These are phyloP conservation scores for Anthoptus insignis DNA, from an alignment of 2,888 invertebrate genomes.

Conservation along the genomic window DNA sequence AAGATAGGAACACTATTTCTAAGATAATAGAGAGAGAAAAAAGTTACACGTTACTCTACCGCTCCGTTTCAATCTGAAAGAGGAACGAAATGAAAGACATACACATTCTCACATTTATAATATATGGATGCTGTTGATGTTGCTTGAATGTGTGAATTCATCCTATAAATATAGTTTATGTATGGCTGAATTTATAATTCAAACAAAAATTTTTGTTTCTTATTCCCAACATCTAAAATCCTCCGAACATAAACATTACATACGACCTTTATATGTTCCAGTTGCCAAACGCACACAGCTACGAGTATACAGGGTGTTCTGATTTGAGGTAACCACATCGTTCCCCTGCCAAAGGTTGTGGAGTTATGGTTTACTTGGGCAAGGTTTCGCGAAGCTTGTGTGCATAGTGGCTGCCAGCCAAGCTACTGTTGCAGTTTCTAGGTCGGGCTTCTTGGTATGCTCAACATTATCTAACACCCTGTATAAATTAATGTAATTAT, in stretches of 20 bases:
- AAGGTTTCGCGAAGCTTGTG: conserved; percentile 4
- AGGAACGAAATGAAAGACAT: too few species aligned
- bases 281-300: conserved; percentile 23
- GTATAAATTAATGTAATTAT: background rate
- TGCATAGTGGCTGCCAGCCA: conserved; percentile 7
- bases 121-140: too few species aligned
- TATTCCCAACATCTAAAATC: too few species aligned
- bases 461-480: background rate
- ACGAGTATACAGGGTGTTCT: conserved; percentile 1
- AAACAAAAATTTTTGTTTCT: too few species aligned
- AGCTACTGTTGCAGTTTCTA: conserved; percentile 14
- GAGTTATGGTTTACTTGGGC: conserved; percentile 16
- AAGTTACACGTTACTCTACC: too few species aligned
- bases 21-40: too few species aligned
- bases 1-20: too few species aligned
- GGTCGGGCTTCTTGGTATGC: conserved; percentile 4
- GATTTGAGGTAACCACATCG: conserved; percentile 24
- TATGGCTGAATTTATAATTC: too few species aligned
- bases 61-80: too few species aligned
- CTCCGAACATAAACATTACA: background rate
- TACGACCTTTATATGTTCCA: conserved; percentile 11
- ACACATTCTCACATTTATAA: too few species aligned
- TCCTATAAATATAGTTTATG: too few species aligned
- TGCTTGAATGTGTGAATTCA: too few species aligned
- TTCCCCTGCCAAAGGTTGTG: conserved; percentile 8